Evolutionary conservation across 2,797 vertebrate species (phyloP).

Genomic region (Labeo calbasu): DNA sequence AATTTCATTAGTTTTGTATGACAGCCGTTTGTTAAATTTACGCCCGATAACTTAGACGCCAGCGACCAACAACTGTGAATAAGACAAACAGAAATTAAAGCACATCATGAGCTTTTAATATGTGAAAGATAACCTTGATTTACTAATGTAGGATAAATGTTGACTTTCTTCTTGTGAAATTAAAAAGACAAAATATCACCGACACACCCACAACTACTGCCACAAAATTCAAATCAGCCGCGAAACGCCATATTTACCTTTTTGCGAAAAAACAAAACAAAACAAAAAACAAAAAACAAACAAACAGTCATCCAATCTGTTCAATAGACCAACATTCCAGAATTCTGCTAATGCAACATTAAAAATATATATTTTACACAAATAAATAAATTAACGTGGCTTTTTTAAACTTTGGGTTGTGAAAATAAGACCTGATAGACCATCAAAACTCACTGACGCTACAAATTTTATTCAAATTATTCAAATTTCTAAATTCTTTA

Average conservation of each 20-base stretch:
- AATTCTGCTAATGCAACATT: neutral
- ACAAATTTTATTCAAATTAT: too few relatives aligned
- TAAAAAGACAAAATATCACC: neutral
- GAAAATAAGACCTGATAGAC: neutral
- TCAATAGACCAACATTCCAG: neutral
- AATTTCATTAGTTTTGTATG: neutral
- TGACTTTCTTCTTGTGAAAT: neutral
- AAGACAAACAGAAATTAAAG: neutral
- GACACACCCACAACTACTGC: neutral
- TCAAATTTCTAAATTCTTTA: neutral
- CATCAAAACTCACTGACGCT: neutral
- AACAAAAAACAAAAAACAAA: too few relatives aligned
- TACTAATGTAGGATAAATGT: neutral
- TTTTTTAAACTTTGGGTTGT: neutral
- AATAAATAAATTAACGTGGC: neutral
- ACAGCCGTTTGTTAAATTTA: neutral
- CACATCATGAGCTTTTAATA: neutral
- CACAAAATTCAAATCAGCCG: neutral
- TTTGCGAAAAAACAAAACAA: too few relatives aligned
- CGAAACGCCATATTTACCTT: neutral
- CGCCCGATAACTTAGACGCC: neutral
- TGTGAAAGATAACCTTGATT: neutral
- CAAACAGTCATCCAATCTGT: neutral
- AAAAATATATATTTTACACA: neutral
- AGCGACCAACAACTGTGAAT: neutral